Percentiles rank a stretch among this genome's conserved stretches.
Evolutionary conservation across 2,888 invertebrate genomes (phyloP).

Genomic region (Lasioglossum pauxillum): DNA sequence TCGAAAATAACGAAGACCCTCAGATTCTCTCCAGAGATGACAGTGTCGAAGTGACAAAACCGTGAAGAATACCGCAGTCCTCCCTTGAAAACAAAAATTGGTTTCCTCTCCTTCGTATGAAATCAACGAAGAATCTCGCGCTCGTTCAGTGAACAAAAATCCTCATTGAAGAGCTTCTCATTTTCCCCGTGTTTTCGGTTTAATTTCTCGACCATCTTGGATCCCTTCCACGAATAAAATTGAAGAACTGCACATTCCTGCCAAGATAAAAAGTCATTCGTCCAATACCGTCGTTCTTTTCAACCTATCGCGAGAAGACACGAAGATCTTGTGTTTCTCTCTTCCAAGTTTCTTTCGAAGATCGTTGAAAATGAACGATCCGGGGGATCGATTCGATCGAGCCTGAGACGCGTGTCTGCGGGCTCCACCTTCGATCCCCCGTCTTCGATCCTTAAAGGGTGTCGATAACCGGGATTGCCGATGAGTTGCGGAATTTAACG

Average conservation of each 20-base stretch:
- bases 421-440: neutral
- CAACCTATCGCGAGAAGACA: neutral
- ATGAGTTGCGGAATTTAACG: conserved; percentile 31
- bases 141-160: too few relatives aligned
- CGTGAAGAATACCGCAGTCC: too few relatives aligned
- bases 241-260: neutral
- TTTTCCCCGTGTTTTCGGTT: too few relatives aligned
- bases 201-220: too few relatives aligned
- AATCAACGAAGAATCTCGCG: too few relatives aligned
- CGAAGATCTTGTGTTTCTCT: neutral
- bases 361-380: neutral
- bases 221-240: too few relatives aligned
- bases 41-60: too few relatives aligned
- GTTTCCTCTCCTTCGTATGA: too few relatives aligned
- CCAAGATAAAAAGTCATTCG: neutral
- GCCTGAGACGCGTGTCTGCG: neutral
- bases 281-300: neutral
- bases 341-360: neutral
- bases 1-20: neutral
- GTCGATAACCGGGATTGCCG: conserved; percentile 7
- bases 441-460: conserved; percentile 27
- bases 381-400: neutral
- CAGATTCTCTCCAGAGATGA: too few relatives aligned
- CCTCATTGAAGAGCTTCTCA: too few relatives aligned
- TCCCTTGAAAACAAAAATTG: too few relatives aligned